Evolutionary conservation across 1,140 invertebrate genomes (phyloP), one percentile per base, ranked within the genome.

Genomic region (Vanessa tameamea): DNA sequence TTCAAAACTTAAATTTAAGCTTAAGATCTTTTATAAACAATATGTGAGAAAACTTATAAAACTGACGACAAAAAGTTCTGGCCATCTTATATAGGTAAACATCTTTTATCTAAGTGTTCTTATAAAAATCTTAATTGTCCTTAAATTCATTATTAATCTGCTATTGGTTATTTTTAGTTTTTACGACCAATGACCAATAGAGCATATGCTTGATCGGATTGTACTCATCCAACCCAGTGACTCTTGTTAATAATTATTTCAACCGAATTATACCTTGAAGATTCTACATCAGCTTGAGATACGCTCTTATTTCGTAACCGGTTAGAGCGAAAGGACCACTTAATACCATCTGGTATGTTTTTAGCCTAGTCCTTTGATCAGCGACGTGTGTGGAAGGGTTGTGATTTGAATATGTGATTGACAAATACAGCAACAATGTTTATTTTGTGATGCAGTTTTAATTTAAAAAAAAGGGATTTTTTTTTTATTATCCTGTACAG

Each of bases 381-480:
- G 72, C 78, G 79, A 82, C 43, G 79, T 77, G 78, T 73, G 70
- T 47, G 65, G 66, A 50, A 77, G 69, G 75, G 78, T 77, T 80
- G 31, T 47, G 63, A 76, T 79, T 81, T 77, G 75, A 69, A 73
- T 74, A 67, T 71, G n/a, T 13, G n/a, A 64, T 57, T 73, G 65
- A 78, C 72, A 78, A 82, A 82, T 83, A 82, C 64, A 78, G 75
- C 69, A 80, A 78, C 75, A 78, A 79, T 80, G 80, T 82, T 81
- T 81, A 82, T 79, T 80, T 69, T 76, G 75, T 71, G 71, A 66
- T 67, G 68, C 68, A 26, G 57, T 61, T 43, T 37, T 57, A 23
- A 23, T 16, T 23, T 57, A 23, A 23, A 13, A 13, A 23, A 11
- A 16, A 4, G 1, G 20, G 13, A 43, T 13, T 12, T 48, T 6